Conservation (phyloP, 1,140 invertebrate species). For the Euschistus heros region DNA sequence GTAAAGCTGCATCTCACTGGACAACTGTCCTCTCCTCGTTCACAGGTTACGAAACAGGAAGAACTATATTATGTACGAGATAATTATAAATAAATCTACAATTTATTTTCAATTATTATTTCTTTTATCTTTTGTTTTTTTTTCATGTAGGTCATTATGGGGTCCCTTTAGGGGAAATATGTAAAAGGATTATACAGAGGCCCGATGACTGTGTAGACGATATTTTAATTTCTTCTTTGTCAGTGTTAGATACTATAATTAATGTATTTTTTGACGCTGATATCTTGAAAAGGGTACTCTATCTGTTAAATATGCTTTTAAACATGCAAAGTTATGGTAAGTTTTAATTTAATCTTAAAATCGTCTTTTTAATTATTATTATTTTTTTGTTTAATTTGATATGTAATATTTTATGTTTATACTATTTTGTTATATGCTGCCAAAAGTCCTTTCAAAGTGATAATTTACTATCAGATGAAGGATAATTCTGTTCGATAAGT, state of each 20-base stretch:
- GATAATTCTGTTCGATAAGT: too few species aligned
- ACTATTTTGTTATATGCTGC: too few species aligned
- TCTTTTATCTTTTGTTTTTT: neutral
- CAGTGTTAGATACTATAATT: conserved; percentile 21
- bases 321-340: neutral
- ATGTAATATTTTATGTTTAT: too few species aligned
- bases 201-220: conserved; percentile 19
- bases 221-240: conserved; percentile 22
- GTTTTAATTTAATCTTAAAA: neutral
- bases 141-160: conserved; percentile 18
- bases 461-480: too few species aligned
- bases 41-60: conserved; percentile 22
- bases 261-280: conserved; percentile 20
- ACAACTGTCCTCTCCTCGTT: conserved; percentile 20
- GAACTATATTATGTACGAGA: conserved; percentile 22
- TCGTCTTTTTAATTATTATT: too few species aligned
- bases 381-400: too few species aligned
- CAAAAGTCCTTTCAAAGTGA: too few species aligned
- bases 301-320: conserved; percentile 13
- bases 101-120: conserved; percentile 1
- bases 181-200: neutral
- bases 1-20: conserved; percentile 27
- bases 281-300: conserved; percentile 11
- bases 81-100: neutral
- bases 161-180: conserved; percentile 6